These are phyloP conservation scores for Rhipidura dahli DNA, from an alignment of 2,113 vertebrate genomes.

Conservation along the genomic window DNA sequence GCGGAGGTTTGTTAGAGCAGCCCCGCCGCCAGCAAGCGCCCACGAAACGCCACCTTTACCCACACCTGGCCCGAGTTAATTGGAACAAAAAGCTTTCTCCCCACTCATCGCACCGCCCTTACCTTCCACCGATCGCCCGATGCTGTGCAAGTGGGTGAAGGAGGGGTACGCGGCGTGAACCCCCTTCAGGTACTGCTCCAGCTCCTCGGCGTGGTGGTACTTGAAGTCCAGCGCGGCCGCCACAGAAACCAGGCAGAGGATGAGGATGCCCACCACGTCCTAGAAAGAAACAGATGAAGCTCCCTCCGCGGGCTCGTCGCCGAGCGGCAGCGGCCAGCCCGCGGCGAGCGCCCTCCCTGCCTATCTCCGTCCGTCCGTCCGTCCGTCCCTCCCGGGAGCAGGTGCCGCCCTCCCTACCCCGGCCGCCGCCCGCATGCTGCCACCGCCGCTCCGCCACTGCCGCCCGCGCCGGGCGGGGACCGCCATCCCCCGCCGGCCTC, in stretches of 20 bases:
- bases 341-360: too few relatives aligned
- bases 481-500: not conserved
- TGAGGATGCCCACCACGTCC: constrained; percentile 46
- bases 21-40: not conserved
- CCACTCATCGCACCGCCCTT: not conserved
- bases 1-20: not conserved
- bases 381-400: not conserved
- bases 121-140: constrained; percentile 84
- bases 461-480: not conserved
- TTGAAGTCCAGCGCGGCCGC: constrained; percentile 72
- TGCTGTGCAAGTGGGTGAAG: constrained; percentile 79
- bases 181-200: constrained; percentile 74
- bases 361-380: too few relatives aligned
- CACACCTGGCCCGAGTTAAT: accelerated
- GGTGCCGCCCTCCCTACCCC: not conserved
- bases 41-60: not conserved
- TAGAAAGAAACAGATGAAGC: not conserved
- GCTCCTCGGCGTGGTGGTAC: constrained; percentile 72
- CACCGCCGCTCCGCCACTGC: not conserved
- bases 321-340: not conserved
- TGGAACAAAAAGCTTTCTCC: not conserved
- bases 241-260: constrained; percentile 44
- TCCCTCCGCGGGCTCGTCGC: not conserved
- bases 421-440: not conserved
- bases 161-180: constrained; percentile 64